Percentiles rank a stretch among this genome's conserved stretches.
These are phyloP conservation scores for Varanus komodoensis DNA, from an alignment of 2,113 vertebrate genomes.

Conservation along the genomic window DNA sequence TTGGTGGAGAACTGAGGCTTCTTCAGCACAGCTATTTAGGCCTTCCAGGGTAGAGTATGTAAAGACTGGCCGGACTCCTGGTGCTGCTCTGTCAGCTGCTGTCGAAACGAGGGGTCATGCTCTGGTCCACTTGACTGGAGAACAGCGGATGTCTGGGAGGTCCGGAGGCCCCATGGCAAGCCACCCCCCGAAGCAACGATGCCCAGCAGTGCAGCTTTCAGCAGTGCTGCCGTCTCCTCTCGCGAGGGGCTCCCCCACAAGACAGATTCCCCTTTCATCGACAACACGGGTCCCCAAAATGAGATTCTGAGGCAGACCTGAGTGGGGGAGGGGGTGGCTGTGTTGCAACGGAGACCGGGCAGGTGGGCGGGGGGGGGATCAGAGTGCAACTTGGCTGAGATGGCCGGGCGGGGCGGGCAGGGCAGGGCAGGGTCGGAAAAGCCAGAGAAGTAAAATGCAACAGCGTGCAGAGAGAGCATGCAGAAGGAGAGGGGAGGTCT, in stretches of 20 bases:
- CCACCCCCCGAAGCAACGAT: not conserved
- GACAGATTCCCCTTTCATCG: conserved; percentile 27
- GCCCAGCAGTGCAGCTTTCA: not conserved
- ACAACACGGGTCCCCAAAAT: not conserved
- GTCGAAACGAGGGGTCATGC: not conserved
- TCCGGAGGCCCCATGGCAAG: not conserved
- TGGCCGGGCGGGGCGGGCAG: not conserved
- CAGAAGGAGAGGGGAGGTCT: conserved; percentile 49
- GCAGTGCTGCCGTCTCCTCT: not conserved
- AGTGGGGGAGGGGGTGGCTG: not conserved
- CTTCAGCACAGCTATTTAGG: too few species aligned
- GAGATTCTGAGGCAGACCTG: not conserved
- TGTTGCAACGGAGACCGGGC: not conserved
- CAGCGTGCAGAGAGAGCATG: not conserved
- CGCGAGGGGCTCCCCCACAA: conserved; percentile 1
- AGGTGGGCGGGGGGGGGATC: not conserved
- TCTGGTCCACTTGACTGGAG: not conserved
- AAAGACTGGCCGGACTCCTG: not conserved
- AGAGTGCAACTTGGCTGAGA: conserved; percentile 19
- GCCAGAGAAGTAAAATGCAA: conserved; percentile 4
- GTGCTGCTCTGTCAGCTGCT: not conserved
- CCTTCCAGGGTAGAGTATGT: too few species aligned
- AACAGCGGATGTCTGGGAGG: not conserved
- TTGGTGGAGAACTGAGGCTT: not conserved
- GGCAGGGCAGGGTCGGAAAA: conserved; percentile 45